Conservation (phyloP, 2,888 invertebrate species). For the Capitulum mitella region DNA sequence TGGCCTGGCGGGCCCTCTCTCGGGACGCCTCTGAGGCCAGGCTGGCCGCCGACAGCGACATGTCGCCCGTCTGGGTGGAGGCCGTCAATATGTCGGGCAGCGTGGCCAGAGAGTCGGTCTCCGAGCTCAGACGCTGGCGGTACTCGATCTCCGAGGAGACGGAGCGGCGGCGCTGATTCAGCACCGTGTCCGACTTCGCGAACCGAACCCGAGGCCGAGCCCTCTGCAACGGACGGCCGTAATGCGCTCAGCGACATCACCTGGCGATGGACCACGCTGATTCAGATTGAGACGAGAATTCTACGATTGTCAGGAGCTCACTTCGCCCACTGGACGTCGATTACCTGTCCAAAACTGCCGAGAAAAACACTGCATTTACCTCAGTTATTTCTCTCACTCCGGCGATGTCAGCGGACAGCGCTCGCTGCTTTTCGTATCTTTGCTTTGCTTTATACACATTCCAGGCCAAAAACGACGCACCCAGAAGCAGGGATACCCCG, state of each 20-base stretch:
- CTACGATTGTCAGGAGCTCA: neutral
- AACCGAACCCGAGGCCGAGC: constrained; percentile 44
- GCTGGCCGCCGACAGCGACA: neutral
- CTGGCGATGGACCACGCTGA: neutral
- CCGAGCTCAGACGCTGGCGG: constrained; percentile 48
- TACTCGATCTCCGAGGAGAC: constrained; percentile 47
- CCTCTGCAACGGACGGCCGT: neutral
- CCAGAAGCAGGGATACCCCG: neutral
- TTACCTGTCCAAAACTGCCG: neutral
- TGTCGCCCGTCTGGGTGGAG: constrained; percentile 33
- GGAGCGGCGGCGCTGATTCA: constrained; percentile 49
- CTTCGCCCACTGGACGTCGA: neutral
- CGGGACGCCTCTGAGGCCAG: neutral
- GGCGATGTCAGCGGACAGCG: neutral
- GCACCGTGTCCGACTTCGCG: constrained; percentile 48
- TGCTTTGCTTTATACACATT: neutral
- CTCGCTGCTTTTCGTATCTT: neutral
- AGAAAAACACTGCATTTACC: neutral
- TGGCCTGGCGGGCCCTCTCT: neutral
- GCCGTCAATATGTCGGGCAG: constrained; percentile 46
- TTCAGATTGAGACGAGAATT: too few species aligned
- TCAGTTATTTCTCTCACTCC: neutral
- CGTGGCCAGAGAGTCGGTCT: constrained; percentile 52
- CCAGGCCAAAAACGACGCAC: constrained; percentile 1
- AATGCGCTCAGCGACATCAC: neutral